phyloP scores from a whole-genome alignment of 2,113 vertebrate species.

The Heloderma charlesbogerti region DNA sequence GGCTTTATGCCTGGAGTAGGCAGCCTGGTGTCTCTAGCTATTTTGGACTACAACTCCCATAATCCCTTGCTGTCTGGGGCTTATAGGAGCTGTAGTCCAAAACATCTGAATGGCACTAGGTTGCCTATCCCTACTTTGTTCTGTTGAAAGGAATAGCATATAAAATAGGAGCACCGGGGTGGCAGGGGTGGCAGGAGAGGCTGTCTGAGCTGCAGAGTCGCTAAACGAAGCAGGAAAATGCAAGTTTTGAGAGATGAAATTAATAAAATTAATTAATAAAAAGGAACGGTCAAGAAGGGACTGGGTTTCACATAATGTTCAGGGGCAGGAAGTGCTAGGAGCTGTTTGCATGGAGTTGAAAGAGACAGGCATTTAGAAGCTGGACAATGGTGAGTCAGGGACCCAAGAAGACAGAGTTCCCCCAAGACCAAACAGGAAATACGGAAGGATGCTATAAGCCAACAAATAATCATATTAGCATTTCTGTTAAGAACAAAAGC shows the following conservation, averaged over 20 bases:
- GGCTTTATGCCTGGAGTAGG: too few species aligned
- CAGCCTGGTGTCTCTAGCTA: too few species aligned
- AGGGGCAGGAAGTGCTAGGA: not conserved
- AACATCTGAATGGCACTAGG: too few species aligned
- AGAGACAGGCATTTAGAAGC: not conserved
- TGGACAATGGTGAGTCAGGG: not conserved
- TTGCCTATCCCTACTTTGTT: too few species aligned
- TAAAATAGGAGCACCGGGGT: not conserved
- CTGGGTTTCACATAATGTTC: too few species aligned
- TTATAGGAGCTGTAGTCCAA: too few species aligned
- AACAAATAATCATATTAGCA: not conserved
- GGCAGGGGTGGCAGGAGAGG: not conserved
- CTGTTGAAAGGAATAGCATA: not conserved
- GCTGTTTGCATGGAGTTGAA: not conserved
- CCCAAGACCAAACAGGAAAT: not conserved
- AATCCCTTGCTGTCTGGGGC: too few species aligned
- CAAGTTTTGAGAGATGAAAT: not conserved
- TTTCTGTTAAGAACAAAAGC: not conserved
- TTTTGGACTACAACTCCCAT: too few species aligned
- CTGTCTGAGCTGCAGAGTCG: not conserved
- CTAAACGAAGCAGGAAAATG: not conserved
- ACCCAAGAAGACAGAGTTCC: not conserved
- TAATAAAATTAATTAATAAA: not conserved
- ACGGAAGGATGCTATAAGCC: not conserved
- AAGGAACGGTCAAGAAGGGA: not conserved